Evolutionary conservation across 2,797 vertebrate genomes (phyloP), one percentile per base, ranked within the genome.

Genomic region (Rhadinocentrus ornatus): DNA sequence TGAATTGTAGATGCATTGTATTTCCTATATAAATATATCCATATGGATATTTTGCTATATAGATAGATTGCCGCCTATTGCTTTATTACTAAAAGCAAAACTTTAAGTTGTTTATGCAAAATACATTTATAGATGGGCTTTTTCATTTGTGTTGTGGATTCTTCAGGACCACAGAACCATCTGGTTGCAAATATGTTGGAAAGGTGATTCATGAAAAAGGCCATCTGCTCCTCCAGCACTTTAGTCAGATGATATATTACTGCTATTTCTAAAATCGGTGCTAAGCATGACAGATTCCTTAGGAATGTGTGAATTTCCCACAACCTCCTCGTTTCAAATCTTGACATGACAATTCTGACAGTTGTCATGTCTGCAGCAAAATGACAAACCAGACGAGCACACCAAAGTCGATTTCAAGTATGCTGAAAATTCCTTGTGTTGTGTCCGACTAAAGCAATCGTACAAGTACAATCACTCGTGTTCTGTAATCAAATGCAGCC

Each of bases 121-220:
- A 60, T 20, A 39, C 6, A 44, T 15, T 0, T 64, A 41, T 24
- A 20, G 26, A 41, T 62, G n/a, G 0, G 18, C 65, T 39, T 61
- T 20, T 57, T 7, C 2, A 39, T 71, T 68, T 63, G n/a, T 67
- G 58, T 70, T 59, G 39, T 71, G 60, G 37, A 3, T 63, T 66
- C 66, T 57, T 64, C 15, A 1, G 59, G 69, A 69, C 63, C 53
- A 65, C 39, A 11, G 26, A 66, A 71, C 85, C 80, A 86, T 85
- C 85, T 88, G 86, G 77, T 84, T 6, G 0, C 10, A n/a, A 86
- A 86, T 81, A 87, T 85, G 78, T 53, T 84, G 68, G 66, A 85
- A 83, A 91, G 86, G 88, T 89, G 85, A 89, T 86, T 89, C 81
- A 84, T 74, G 64, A 71, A 70, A 81, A 85, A 61, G 60, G 81